Conservation (phyloP, 2,113 vertebrate species). For the Hippocampus mohnikei region DNA sequence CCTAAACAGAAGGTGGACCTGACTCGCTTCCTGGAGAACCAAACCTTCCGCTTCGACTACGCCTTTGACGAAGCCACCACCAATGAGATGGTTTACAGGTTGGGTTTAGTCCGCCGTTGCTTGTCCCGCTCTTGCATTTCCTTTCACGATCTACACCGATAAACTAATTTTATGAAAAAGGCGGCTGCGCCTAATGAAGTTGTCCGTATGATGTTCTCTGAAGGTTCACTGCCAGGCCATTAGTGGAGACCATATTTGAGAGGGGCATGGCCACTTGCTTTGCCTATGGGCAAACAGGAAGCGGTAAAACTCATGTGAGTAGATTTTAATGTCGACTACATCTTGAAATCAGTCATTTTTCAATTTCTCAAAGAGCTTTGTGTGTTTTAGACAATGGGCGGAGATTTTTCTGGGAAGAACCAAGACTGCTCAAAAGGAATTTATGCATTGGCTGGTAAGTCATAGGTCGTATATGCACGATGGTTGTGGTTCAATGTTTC, state of each 20-base stretch:
- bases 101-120: constrained; percentile 5
- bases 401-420: constrained; percentile 97
- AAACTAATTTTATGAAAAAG: neutral
- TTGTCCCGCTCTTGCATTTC: neutral
- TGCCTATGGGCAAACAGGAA: constrained; percentile 96
- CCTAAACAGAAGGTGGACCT: constrained; percentile 98
- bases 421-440: constrained; percentile 98
- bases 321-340: neutral
- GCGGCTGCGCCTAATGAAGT: neutral
- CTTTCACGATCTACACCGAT: too few relatives aligned
- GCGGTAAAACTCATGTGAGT: constrained; percentile 97
- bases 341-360: neutral
- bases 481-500: neutral
- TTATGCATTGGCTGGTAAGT: constrained; percentile 92
- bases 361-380: neutral
- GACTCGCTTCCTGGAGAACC: constrained; percentile 96
- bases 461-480: neutral
- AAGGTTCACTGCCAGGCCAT: constrained; percentile 94
- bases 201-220: constrained; percentile 5
- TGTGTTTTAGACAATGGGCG: constrained; percentile 89
- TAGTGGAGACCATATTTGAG: constrained; percentile 98
- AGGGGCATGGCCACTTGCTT: constrained; percentile 98
- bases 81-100: constrained; percentile 99
- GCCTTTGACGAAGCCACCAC: constrained; percentile 92
- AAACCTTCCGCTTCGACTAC: constrained; percentile 99